Base-by-base conservation (phyloP, 2,113 vertebrate species). In the Pelmatolapia mariae region DNA sequence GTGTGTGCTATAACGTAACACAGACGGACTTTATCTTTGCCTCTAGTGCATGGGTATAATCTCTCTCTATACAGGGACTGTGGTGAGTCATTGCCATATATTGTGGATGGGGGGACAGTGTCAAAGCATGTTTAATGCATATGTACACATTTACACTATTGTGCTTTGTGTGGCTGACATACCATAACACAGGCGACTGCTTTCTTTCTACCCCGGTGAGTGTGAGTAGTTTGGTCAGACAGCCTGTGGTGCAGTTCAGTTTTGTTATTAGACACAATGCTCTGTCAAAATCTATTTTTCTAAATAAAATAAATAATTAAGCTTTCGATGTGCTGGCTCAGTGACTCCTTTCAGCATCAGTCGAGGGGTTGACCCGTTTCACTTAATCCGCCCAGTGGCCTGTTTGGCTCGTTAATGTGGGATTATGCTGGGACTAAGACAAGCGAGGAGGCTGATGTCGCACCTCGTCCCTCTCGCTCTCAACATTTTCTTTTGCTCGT, bases 21-120 rank as follows among this genome's bases (percentile, higher is more conserved):
- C 90, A 93, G 89, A 95, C 56, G 36, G 85, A 92, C 91, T 92
- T 91, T 90, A 52, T 87, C 80, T 6, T 82, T 68, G 31, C 83
- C 73, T 92, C 71, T 76, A 63, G 43, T 87, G 90, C 73, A 83
- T 33, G 83, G 38, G 84, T 24, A 24, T 43, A 16, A 26, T 8
- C 6, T 83, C 71, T 63, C 18, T 76, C 13, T 16, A 1, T 36
- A 36, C 16, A 1, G 31, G 31, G 19, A 26, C 5, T 5, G 61
- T 7, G 31, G 7, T 11, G 43, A 78, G 87, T 84, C 82, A 80
- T 4, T 4, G 53, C 78, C 83, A 89, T 68, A 71, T 91, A 89
- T 56, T 53, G 66, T 53, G 26, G 54, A 52, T 15, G 31, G 52
- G 66, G 68, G 36, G 6, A 7, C 2, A 13, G 43, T 82, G 73